These are phyloP conservation scores for Formica exsecta DNA, from an alignment of 1,140 invertebrate species.

Conservation along the genomic window DNA sequence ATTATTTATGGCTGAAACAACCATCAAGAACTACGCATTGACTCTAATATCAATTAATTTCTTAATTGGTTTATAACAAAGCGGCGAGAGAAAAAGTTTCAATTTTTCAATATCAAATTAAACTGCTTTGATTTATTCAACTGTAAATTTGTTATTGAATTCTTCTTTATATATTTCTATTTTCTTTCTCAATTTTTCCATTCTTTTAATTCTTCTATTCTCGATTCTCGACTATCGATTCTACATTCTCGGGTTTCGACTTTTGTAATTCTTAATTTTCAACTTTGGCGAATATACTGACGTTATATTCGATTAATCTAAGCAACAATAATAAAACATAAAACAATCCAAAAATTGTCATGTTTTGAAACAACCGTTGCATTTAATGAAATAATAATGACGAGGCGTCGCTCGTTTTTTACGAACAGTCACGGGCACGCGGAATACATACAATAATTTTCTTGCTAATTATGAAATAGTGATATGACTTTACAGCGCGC, in stretches of 20 bases:
- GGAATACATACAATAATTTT: constrained; percentile 71
- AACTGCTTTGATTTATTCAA: not conserved
- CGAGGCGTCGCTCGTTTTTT: constrained; percentile 66
- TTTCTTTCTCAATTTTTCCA: not conserved
- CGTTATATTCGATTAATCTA: not conserved
- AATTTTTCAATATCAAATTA: constrained; percentile 21
- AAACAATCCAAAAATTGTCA: constrained; percentile 48
- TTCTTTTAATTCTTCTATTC: not conserved
- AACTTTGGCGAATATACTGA: not conserved
- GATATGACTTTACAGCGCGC: constrained; percentile 71
- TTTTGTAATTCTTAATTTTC: not conserved
- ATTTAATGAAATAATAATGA: constrained; percentile 75
- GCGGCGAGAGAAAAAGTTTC: not conserved
- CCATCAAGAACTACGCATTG: not conserved
- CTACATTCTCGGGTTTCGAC: not conserved
- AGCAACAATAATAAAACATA: constrained; percentile 18
- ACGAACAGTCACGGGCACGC: constrained; percentile 56
- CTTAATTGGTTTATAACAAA: not conserved
- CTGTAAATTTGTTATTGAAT: not conserved
- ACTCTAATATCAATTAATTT: constrained; percentile 23
- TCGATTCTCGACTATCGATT: not conserved
- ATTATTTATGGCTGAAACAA: constrained; percentile 32
- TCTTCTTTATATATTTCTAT: not conserved
- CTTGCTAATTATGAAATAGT: constrained; percentile 81
- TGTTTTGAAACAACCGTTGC: constrained; percentile 18